A percentile compares a stretch with the other conserved stretches of the same genome.
These are phyloP conservation scores for Nibea albiflora DNA, from an alignment of 2,113 vertebrate genomes.

Conservation along the genomic window DNA sequence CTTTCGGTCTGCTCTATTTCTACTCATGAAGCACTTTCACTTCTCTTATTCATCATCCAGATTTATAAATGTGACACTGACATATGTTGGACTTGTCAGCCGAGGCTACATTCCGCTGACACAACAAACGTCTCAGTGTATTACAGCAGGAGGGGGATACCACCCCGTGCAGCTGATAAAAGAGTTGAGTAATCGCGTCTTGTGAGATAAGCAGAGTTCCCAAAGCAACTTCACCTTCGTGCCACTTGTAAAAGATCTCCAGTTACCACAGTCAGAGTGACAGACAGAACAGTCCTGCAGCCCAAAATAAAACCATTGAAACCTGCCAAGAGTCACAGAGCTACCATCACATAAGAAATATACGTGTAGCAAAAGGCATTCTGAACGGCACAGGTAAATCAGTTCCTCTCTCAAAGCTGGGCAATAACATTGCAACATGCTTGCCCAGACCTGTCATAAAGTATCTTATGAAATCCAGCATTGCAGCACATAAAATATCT, in stretches of 20 bases:
- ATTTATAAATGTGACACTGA: slow-evolving; percentile 5
- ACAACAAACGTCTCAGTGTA: not conserved
- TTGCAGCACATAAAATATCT: slow-evolving; percentile 11
- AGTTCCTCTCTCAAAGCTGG: not conserved
- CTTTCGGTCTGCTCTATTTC: not conserved
- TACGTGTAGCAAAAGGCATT: not conserved
- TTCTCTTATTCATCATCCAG: not conserved
- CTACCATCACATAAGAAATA: not conserved
- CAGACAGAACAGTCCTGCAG: not conserved
- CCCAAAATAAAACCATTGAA: slow-evolving; percentile 3
- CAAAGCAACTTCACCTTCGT: slow-evolving; percentile 24
- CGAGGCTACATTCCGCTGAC: slow-evolving; percentile 15
- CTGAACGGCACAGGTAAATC: not conserved
- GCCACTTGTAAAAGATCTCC: slow-evolving; percentile 5
- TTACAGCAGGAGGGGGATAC: not conserved
- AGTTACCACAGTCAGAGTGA: not conserved
- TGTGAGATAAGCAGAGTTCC: slow-evolving; percentile 36
- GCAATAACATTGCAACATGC: slow-evolving; percentile 28
- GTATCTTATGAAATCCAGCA: slow-evolving; percentile 49
- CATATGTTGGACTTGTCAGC: slow-evolving; percentile 32
- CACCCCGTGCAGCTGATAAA: slow-evolving; percentile 39
- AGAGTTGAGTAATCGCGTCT: slow-evolving; percentile 24
- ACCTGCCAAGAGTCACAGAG: not conserved
- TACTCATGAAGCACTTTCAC: not conserved
- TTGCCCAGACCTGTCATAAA: slow-evolving; percentile 40